These are phyloP conservation scores for Apogon hyalosoma DNA, from an alignment of 2,797 vertebrate genomes.

Conservation along the genomic window DNA sequence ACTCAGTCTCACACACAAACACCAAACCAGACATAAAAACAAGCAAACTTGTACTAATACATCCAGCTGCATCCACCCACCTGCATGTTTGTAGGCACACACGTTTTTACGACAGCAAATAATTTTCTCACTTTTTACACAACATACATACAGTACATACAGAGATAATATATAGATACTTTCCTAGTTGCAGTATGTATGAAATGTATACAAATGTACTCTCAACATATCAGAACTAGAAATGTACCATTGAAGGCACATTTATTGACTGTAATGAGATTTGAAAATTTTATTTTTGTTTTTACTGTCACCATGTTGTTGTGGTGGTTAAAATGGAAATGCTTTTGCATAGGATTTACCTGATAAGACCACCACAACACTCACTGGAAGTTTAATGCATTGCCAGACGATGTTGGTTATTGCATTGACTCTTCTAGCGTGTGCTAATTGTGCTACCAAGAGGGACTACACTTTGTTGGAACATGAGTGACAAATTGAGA, in stretches of 20 bases:
- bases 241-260: conserved; percentile 26
- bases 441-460: no score
- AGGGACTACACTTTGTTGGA: no score
- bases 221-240: conserved; percentile 37
- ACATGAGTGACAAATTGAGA: no score
- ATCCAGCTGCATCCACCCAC: conserved; percentile 31
- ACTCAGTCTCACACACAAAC: conserved; percentile 22
- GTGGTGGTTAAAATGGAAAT: not conserved
- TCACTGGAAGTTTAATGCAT: conserved; percentile 21
- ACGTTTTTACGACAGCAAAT: conserved; percentile 29
- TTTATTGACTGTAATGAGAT: conserved; percentile 21
- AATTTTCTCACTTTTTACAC: conserved; percentile 21
- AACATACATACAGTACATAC: conserved; percentile 32
- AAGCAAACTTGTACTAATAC: conserved; percentile 18
- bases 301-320: conserved; percentile 1
- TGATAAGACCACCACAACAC: conserved; percentile 15
- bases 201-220: conserved; percentile 20
- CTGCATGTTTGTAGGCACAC: conserved; percentile 26
- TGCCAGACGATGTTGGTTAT: conserved; percentile 9
- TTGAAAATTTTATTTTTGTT: conserved; percentile 14
- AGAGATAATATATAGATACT: not conserved
- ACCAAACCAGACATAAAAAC: conserved; percentile 22
- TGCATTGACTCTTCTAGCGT: not conserved
- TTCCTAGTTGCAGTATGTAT: not conserved
- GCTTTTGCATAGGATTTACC: not conserved